Conservation (phyloP, 2,113 vertebrate genomes). For the Turnix velox region DNA sequence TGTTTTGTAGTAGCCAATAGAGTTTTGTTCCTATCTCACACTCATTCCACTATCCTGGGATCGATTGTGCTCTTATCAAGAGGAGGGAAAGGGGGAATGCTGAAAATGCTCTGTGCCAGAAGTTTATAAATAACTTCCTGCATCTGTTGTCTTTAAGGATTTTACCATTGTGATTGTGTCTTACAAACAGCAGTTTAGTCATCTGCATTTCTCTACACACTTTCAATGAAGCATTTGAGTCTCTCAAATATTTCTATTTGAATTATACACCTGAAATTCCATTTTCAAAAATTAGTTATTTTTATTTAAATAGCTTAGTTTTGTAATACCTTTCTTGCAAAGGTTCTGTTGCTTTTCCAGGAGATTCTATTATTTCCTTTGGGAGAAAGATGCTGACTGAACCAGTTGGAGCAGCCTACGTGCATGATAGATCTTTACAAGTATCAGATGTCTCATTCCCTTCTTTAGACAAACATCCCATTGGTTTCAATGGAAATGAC, state of each 20-base stretch:
- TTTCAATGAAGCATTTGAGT: not conserved
- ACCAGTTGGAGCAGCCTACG: not conserved
- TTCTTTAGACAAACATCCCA: not conserved
- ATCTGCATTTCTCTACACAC: not conserved
- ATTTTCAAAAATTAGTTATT: not conserved
- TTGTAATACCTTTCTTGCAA: not conserved
- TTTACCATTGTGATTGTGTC: not conserved
- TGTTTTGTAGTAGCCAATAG: not conserved
- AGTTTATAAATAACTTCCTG: not conserved
- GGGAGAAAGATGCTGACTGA: not conserved
- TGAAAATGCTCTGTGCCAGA: not conserved
- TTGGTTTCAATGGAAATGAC: not conserved
- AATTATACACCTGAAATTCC: not conserved
- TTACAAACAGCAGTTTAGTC: not conserved
- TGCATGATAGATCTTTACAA: not conserved
- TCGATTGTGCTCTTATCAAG: not conserved
- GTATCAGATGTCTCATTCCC: not conserved
- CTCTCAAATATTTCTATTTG: not conserved
- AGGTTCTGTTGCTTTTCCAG: not conserved
- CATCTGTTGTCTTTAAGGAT: not conserved
- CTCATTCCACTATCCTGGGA: not conserved
- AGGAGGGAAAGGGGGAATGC: not conserved
- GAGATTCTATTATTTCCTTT: not conserved
- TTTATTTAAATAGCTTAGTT: not conserved
- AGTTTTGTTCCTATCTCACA: not conserved